These are phyloP conservation scores for Acanthopagrus latus DNA, from an alignment of 2,797 vertebrate genomes.

Conservation along the genomic window DNA sequence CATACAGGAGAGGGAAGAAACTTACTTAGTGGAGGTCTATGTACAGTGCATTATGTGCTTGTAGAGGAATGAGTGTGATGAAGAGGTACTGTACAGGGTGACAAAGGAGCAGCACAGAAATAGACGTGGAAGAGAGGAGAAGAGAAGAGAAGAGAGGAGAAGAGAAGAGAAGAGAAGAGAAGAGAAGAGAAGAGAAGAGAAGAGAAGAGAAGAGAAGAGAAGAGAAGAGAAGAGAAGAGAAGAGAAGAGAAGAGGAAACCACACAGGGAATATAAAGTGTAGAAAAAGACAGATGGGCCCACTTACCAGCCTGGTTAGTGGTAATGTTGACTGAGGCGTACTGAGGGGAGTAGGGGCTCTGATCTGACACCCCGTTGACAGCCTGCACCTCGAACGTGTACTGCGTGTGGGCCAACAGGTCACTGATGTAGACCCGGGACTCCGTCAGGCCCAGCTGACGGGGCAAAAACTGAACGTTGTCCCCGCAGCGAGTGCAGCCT, in stretches of 20 bases:
- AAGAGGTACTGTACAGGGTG: constrained; percentile 39
- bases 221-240: constrained; percentile 12
- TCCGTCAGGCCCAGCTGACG: constrained; percentile 96
- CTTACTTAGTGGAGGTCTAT: constrained; percentile 33
- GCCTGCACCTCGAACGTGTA: constrained; percentile 99
- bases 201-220: constrained; percentile 9
- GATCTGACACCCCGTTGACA: constrained; percentile 96
- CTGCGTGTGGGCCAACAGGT: constrained; percentile 96
- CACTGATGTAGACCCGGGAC: constrained; percentile 93
- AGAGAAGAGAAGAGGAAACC: constrained; percentile 39
- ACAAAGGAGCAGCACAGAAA: constrained; percentile 30
- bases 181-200: constrained; percentile 20
- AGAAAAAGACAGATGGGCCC: constrained; percentile 73
- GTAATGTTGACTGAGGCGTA: constrained; percentile 97
- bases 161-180: constrained; percentile 9
- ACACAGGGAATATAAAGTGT: constrained; percentile 57
- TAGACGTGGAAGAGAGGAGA: constrained; percentile 7
- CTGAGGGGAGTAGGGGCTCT: constrained; percentile 96
- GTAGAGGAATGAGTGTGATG: constrained; percentile 53
- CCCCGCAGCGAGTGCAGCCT: constrained; percentile 95
- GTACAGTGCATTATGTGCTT: constrained; percentile 68
- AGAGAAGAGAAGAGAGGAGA: constrained; percentile 25
- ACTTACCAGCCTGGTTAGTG: constrained; percentile 98
- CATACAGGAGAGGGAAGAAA: constrained; percentile 49
- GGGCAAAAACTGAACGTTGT: constrained; percentile 95